phyloP scores from a whole-genome alignment of 2,113 vertebrate genomes.

The Pipa parva region DNA sequence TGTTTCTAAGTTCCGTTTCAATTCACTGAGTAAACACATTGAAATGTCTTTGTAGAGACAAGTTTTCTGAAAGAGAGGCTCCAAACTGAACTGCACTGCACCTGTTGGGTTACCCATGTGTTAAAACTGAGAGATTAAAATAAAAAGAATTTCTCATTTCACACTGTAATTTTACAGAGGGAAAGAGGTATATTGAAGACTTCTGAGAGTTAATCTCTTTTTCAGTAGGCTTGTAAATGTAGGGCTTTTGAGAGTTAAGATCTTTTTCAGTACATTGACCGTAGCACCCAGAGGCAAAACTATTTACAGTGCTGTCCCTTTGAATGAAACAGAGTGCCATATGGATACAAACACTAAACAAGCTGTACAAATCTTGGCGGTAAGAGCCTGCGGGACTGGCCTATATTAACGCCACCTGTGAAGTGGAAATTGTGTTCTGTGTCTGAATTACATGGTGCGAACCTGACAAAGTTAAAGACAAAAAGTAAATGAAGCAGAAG shows the following conservation, averaged over 20 bases:
- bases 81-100: constrained; percentile 40
- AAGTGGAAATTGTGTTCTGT: constrained; percentile 60
- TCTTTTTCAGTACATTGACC: constrained; percentile 66
- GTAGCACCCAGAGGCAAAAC: constrained; percentile 62
- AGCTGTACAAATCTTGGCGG: constrained; percentile 80
- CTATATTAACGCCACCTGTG: constrained; percentile 87
- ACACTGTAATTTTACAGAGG: constrained; percentile 27
- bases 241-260: constrained; percentile 62
- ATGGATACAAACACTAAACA: constrained; percentile 83
- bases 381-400: constrained; percentile 87
- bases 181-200: constrained; percentile 47
- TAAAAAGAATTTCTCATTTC: constrained; percentile 44
- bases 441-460: constrained; percentile 59
- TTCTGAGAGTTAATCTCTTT: constrained; percentile 61
- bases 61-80: constrained; percentile 18
- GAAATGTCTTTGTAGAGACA: background rate
- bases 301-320: constrained; percentile 57
- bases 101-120: constrained; percentile 43
- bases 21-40: constrained; percentile 27
- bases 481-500: constrained; percentile 60
- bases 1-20: constrained; percentile 17
- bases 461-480: constrained; percentile 50
- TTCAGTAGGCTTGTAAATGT: no score
- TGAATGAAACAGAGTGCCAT: constrained; percentile 80
- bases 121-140: constrained; percentile 45